Conservation (phyloP, 2,888 invertebrate species). For the Diaphora mendica region DNA sequence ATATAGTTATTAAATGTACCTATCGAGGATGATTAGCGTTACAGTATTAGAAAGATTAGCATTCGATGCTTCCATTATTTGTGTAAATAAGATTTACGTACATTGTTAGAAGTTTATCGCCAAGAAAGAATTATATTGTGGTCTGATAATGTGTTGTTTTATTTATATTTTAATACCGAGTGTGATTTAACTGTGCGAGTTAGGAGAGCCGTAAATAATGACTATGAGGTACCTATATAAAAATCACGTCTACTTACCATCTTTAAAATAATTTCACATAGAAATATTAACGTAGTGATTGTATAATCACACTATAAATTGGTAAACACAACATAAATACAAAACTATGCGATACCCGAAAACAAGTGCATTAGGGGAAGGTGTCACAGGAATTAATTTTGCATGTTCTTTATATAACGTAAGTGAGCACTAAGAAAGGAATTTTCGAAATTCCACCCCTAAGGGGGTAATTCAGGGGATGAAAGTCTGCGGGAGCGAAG, state of each 20-base stretch:
- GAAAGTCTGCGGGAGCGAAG: too few species aligned
- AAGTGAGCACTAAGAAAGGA: too few species aligned
- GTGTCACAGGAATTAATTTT: too few species aligned
- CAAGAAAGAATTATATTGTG: constrained; percentile 80
- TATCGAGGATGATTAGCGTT: constrained; percentile 59
- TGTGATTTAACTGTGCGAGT: background rate
- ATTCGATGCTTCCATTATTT: constrained; percentile 80
- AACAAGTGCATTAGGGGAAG: too few species aligned
- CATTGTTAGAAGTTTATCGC: constrained; percentile 78
- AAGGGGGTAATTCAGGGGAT: too few species aligned
- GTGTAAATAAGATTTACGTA: constrained; percentile 82
- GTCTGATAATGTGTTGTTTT: constrained; percentile 73
- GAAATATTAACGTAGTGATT: too few species aligned
- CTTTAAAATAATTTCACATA: too few species aligned
- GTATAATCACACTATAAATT: background rate
- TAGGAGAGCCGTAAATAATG: background rate
- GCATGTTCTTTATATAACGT: too few species aligned
- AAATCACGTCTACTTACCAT: too few species aligned
- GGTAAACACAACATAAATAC: background rate
- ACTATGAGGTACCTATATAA: background rate
- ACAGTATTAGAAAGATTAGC: constrained; percentile 76
- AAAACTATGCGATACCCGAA: too few species aligned
- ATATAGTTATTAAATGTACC: constrained; percentile 38
- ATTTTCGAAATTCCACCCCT: too few species aligned
- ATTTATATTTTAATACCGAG: background rate